phyloP scores from a whole-genome alignment of 2,888 invertebrate species.

The Xanthorhoe spadicearia region DNA sequence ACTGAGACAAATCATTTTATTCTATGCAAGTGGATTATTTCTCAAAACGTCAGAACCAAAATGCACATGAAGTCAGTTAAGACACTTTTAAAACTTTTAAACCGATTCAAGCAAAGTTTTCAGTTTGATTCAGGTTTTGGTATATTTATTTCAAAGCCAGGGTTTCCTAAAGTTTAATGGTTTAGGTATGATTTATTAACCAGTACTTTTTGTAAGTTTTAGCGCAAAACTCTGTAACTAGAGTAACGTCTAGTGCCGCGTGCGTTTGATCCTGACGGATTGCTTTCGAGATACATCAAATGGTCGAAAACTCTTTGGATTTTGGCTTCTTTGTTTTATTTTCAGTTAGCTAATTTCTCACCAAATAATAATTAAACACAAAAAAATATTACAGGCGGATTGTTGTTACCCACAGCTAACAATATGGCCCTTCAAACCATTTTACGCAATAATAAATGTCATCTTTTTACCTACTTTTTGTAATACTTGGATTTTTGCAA shows the following conservation, averaged over 20 bases:
- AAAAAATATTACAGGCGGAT: too few relatives aligned
- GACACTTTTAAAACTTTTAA: not conserved
- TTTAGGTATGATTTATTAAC: conserved; percentile 15
- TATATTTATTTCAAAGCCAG: not conserved
- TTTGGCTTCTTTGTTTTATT: not conserved
- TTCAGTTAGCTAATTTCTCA: not conserved
- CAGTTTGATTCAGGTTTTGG: not conserved
- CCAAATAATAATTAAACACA: too few relatives aligned
- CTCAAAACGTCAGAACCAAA: not conserved
- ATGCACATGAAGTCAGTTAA: not conserved
- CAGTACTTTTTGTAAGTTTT: conserved; percentile 26
- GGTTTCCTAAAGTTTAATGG: not conserved
- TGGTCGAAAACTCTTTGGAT: conserved; percentile 37
- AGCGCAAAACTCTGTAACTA: conserved; percentile 38
- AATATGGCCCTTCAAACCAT: too few relatives aligned
- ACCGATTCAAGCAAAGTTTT: not conserved
- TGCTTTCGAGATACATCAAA: conserved; percentile 51
- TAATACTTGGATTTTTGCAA: too few relatives aligned
- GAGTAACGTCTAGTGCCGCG: conserved; percentile 59
- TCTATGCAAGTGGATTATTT: not conserved
- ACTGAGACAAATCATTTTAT: not conserved
- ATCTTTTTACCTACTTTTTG: too few relatives aligned
- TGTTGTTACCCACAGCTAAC: too few relatives aligned
- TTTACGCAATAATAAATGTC: too few relatives aligned
- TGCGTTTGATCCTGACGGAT: conserved; percentile 68